These are phyloP conservation scores for Phortica variegata DNA, from an alignment of 1,140 invertebrate species.

Conservation along the genomic window DNA sequence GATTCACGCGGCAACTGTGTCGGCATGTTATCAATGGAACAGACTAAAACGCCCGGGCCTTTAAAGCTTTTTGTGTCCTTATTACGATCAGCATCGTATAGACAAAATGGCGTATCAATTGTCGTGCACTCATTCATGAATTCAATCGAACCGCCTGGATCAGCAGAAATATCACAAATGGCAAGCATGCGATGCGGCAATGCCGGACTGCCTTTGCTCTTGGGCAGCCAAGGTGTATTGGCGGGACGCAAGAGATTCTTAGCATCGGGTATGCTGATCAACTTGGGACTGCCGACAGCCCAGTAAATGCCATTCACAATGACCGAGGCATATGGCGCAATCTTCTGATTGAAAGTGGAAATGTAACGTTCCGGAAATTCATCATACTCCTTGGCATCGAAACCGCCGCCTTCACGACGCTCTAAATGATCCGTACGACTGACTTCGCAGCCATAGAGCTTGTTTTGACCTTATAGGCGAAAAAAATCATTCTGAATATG, in stretches of 20 bases:
- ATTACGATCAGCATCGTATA: slow-evolving; percentile 98
- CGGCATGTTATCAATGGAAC: slow-evolving; percentile 99
- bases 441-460: slow-evolving; percentile 94
- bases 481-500: no score
- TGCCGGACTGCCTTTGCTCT: slow-evolving; percentile 79
- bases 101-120: slow-evolving; percentile 97
- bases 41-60: slow-evolving; percentile 95
- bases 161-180: slow-evolving; percentile 98
- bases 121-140: slow-evolving; percentile 99
- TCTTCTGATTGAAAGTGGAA: slow-evolving; percentile 95
- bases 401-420: slow-evolving; percentile 86
- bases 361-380: slow-evolving; percentile 90
- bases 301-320: slow-evolving; percentile 99
- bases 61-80: slow-evolving; percentile 96
- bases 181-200: slow-evolving; percentile 87
- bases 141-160: slow-evolving; percentile 98
- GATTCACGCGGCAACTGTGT: slow-evolving; percentile 96
- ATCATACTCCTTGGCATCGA: slow-evolving; percentile 89
- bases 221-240: slow-evolving; percentile 89
- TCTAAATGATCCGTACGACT: slow-evolving; percentile 90
- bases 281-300: slow-evolving; percentile 93
- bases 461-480: slow-evolving; percentile 72
- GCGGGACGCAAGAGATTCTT: slow-evolving; percentile 88
- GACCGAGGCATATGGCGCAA: slow-evolving; percentile 95
- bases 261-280: slow-evolving; percentile 96